Evolutionary conservation across 2,888 invertebrate genomes (phyloP).

Genomic region (Zeuzera pyrina): DNA sequence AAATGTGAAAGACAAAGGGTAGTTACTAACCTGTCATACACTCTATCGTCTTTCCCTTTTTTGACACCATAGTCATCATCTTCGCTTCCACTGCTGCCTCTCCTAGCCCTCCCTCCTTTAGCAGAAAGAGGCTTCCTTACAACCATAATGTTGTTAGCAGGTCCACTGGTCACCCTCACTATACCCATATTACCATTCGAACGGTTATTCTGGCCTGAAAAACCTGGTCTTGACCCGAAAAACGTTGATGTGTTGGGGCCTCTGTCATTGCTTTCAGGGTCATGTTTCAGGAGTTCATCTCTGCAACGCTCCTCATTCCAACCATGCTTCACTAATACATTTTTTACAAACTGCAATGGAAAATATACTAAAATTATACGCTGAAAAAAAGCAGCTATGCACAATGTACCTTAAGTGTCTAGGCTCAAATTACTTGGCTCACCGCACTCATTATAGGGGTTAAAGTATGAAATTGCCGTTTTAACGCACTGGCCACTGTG

Average conservation of each 20-base stretch:
- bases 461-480: too few species aligned
- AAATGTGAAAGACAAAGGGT: neutral
- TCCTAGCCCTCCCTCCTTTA: conserved; percentile 55
- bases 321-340: conserved; percentile 63
- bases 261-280: conserved; percentile 56
- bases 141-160: conserved; percentile 16
- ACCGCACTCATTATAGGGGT: too few species aligned
- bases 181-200: conserved; percentile 24
- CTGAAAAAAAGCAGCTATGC: too few species aligned
- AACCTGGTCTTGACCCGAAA: conserved; percentile 32
- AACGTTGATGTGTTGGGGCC: conserved; percentile 22
- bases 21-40: conserved; percentile 76
- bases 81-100: conserved; percentile 71
- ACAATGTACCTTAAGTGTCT: too few species aligned
- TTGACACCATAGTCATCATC: conserved; percentile 74
- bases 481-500: too few species aligned
- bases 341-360: conserved; percentile 63
- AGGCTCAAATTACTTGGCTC: too few species aligned
- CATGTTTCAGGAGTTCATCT: conserved; percentile 63
- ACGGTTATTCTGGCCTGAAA: conserved; percentile 28
- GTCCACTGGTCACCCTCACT: conserved; percentile 35
- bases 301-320: conserved; percentile 73
- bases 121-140: conserved; percentile 31
- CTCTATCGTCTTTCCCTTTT: conserved; percentile 75
- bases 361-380: too few species aligned